Conservation (phyloP, 2,113 vertebrate genomes). For the Phalacrocorax pelagicus region DNA sequence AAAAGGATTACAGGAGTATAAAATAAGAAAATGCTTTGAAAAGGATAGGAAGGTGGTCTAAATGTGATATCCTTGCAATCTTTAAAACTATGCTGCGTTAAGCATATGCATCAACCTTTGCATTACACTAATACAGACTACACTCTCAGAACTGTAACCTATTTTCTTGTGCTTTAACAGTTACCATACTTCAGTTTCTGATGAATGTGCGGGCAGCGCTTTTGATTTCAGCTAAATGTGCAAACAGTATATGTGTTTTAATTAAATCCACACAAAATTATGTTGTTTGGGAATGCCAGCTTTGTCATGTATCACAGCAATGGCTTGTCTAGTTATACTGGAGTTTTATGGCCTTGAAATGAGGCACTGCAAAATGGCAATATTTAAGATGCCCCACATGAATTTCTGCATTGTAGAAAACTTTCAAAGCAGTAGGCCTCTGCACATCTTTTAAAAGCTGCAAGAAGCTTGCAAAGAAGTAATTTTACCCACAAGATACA, state of each 20-base stretch:
- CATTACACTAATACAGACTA: not conserved
- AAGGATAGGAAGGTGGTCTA: not conserved
- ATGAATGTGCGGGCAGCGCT: not conserved
- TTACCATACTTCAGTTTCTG: not conserved
- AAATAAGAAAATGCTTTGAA: slow-evolving; percentile 22
- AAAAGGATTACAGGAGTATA: not conserved
- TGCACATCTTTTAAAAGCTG: not conserved
- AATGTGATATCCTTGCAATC: not conserved
- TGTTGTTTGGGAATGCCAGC: not conserved
- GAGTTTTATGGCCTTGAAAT: slow-evolving; percentile 28
- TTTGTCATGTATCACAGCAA: not conserved
- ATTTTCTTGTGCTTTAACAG: not conserved
- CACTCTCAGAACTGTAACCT: not conserved
- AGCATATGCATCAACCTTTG: not conserved
- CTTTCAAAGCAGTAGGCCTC: not conserved
- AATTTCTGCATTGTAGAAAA: not conserved
- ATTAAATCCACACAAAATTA: slow-evolving; percentile 16
- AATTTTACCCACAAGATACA: not conserved
- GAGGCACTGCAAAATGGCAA: not conserved
- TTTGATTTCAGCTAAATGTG: not conserved
- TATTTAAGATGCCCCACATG: not conserved
- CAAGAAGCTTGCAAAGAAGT: not conserved
- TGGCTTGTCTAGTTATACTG: not conserved
- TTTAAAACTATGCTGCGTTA: not conserved
- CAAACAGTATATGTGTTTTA: not conserved